Evolutionary conservation across 2,113 vertebrate genomes (phyloP).

Genomic region (Arenaria interpres): DNA sequence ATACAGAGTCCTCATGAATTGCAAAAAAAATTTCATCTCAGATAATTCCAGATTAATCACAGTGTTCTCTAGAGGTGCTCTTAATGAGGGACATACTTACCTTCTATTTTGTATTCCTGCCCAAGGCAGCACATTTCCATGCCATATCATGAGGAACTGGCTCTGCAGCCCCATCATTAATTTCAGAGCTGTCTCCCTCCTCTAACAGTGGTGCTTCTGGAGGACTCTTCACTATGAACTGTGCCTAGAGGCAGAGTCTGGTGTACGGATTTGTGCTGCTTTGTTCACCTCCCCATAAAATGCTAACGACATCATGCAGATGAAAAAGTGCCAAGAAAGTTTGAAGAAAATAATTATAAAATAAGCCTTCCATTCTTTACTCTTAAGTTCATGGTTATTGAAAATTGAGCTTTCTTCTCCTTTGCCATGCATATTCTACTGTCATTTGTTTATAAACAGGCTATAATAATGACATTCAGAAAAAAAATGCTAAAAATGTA

Average conservation of each 20-base stretch:
- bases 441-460: neutral
- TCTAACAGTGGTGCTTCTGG: neutral
- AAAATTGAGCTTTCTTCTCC: conserved; percentile 1
- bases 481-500: neutral
- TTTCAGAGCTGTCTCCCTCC: neutral
- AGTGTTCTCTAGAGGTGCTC: neutral
- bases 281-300: conserved; percentile 9
- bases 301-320: neutral
- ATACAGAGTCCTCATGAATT: neutral
- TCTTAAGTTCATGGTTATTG: neutral
- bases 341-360: conserved; percentile 2
- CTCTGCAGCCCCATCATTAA: conserved; percentile 3
- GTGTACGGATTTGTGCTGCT: neutral
- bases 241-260: neutral
- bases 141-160: neutral
- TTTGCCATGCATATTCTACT: neutral
- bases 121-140: conserved; percentile 45
- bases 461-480: neutral
- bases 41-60: neutral
- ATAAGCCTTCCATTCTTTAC: neutral
- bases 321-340: neutral
- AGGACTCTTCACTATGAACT: neutral
- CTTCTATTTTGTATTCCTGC: conserved; percentile 26
- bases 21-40: conserved; percentile 19
- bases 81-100: conserved; percentile 8